Percentiles rank a stretch among this genome's conserved stretches.
These are phyloP conservation scores for Seira sanloemensis DNA, from an alignment of 2,888 invertebrate genomes.

Conservation along the genomic window DNA sequence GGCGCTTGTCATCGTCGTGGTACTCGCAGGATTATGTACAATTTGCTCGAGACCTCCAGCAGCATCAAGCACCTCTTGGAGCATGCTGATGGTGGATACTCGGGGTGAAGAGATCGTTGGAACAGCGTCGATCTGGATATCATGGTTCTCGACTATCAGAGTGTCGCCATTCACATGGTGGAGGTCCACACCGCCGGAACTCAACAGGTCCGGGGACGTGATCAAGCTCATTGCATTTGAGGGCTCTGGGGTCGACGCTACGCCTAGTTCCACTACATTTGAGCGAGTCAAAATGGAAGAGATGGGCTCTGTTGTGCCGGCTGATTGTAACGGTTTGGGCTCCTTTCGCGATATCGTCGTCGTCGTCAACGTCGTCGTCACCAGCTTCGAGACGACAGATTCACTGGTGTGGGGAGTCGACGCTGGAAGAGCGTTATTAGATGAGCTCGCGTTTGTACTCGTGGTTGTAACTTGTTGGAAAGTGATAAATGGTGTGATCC, in stretches of 20 bases:
- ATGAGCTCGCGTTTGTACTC: constrained; percentile 72
- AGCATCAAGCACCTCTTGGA: constrained; percentile 38
- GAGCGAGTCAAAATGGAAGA: constrained; percentile 62
- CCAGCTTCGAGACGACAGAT: constrained; percentile 49
- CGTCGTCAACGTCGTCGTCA: constrained; percentile 59
- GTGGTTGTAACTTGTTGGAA: constrained; percentile 74
- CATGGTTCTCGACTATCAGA: constrained; percentile 19
- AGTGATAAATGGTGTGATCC: constrained; percentile 73
- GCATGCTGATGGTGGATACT: constrained; percentile 56
- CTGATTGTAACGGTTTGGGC: constrained; percentile 27
- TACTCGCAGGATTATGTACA: constrained; percentile 28
- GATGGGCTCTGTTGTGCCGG: constrained; percentile 42
- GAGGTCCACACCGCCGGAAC: constrained; percentile 29
- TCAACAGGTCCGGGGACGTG: constrained; percentile 41
- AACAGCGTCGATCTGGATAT: constrained; percentile 39
- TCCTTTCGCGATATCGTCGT: constrained; percentile 48
- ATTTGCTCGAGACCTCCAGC: constrained; percentile 12
- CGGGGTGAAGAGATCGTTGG: constrained; percentile 61
- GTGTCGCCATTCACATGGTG: constrained; percentile 46
- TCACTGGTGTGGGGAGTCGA: constrained; percentile 28
- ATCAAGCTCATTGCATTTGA: constrained; percentile 61
- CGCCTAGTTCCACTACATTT: constrained; percentile 40
- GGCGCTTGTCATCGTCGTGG: constrained; percentile 22
- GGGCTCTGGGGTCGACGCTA: constrained; percentile 36
- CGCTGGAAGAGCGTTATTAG: constrained; percentile 50